Evolutionary conservation across 1,140 invertebrate species (phyloP), one percentile per base, ranked within the genome.

Genomic region (Drosophila miranda): DNA sequence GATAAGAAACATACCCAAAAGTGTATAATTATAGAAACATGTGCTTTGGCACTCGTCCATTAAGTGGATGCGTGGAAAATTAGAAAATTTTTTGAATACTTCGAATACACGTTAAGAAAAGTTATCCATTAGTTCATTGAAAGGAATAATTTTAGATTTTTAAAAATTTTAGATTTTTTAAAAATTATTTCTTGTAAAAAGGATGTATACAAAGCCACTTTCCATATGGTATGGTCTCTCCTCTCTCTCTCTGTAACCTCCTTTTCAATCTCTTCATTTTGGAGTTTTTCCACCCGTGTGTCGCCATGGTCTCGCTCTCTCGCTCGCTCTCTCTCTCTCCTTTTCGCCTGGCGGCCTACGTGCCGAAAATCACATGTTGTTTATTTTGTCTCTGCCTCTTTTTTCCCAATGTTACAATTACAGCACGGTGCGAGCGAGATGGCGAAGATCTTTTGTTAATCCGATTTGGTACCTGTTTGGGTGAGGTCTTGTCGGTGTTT

Each of bases 281-380:
- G 70, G 34, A 54, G 45, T 67, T 57, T 56, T 69, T 42, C 70
- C 50, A 49, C 51, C 63, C 26, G 30, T 38, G 50, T 63, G 38
- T 62, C 57, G 70, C 49, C 26, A 46, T 21, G 61, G 46, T 82
- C 61, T 19, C 58, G 77, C 61, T 19, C 19, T 19, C 19, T 16
- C 16, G 16, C 16, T 16, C 1, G 16, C 16, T 16, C 16, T 16
- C 19, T 30, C 61, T 66, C 57, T 48, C 50, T 44, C 57, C 66
- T 58, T 59, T 58, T 52, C 51, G 51, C 69, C 21, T 87, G 81
- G 81, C 70, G 81, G 81, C 70, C 82, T 86, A 86, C 81, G 81
- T 86, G 81, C 82, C 78, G 77, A 81, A 87, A 87, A 87, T 81
- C 81, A 86, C 81, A 87, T 86, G 82, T 75, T 75, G 63, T 86